Conservation (phyloP, 2,888 invertebrate genomes). For the Limnephilus auricula region DNA sequence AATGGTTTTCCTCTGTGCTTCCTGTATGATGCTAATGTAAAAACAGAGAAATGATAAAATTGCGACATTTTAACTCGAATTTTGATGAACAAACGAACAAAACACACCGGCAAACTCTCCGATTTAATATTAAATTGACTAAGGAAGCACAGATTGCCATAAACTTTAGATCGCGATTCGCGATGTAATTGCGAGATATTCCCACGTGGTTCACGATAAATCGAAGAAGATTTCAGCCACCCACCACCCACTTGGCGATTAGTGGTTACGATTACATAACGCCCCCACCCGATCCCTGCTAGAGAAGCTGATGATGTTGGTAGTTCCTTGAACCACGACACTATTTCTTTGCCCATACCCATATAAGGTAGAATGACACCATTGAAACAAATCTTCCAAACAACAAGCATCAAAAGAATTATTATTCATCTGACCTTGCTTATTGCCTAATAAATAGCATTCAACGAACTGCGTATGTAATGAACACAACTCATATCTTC, state of each 20-base stretch:
- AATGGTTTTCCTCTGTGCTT: no score
- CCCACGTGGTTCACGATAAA: slow-evolving; percentile 6
- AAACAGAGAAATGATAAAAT: no score
- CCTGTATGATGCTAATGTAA: no score
- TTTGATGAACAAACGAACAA: no score
- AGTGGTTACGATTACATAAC: slow-evolving; percentile 20
- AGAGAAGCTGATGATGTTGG: neutral
- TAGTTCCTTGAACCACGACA: slow-evolving; percentile 16
- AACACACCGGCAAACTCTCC: neutral
- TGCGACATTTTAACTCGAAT: no score
- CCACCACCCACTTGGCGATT: slow-evolving; percentile 5
- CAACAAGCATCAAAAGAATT: neutral
- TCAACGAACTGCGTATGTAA: no score
- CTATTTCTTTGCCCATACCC: neutral
- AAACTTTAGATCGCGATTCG: neutral
- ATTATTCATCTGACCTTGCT: neutral
- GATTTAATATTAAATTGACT: neutral
- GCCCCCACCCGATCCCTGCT: neutral
- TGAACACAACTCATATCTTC: no score
- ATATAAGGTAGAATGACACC: neutral
- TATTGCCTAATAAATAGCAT: no score
- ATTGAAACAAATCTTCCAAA: neutral
- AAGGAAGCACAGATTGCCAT: neutral
- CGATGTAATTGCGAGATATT: neutral
- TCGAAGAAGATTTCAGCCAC: neutral